A percentile compares a stretch with the other conserved stretches of the same genome.
phyloP scores from a whole-genome alignment of 2,113 vertebrate genomes.

The Turnix velox region DNA sequence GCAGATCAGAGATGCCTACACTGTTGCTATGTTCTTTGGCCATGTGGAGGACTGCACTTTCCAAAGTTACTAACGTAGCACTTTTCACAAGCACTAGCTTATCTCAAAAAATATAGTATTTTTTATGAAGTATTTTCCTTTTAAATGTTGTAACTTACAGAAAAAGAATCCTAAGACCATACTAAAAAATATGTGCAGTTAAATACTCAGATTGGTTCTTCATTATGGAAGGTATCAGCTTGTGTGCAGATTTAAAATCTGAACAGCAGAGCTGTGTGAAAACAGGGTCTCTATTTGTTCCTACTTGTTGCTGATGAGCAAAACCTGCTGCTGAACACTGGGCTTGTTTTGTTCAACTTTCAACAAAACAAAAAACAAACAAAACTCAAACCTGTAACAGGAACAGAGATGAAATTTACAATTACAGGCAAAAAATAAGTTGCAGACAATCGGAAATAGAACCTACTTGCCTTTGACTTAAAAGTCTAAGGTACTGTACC shows the following conservation, averaged over 20 bases:
- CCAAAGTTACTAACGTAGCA: neutral
- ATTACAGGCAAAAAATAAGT: neutral
- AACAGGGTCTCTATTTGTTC: neutral
- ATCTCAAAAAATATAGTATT: neutral
- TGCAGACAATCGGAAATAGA: slow-evolving; percentile 5
- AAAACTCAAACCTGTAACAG: neutral
- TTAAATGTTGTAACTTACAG: neutral
- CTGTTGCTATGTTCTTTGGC: neutral
- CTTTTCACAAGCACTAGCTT: neutral
- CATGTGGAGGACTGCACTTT: neutral
- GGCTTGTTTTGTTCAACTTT: neutral
- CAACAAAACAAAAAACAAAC: neutral
- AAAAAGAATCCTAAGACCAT: slow-evolving; percentile 19
- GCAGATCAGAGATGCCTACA: neutral
- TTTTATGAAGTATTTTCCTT: slow-evolving; percentile 13
- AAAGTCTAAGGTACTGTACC: neutral
- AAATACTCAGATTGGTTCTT: neutral
- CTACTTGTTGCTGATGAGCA: neutral
- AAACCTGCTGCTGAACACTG: neutral
- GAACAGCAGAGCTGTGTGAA: neutral
- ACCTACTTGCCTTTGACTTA: neutral
- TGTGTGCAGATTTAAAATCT: neutral
- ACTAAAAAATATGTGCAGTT: neutral
- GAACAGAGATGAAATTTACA: neutral
- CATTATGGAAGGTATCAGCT: neutral